Evolutionary conservation across 1,140 invertebrate genomes (phyloP).

Genomic region (Drosophila sulfurigaster): DNA sequence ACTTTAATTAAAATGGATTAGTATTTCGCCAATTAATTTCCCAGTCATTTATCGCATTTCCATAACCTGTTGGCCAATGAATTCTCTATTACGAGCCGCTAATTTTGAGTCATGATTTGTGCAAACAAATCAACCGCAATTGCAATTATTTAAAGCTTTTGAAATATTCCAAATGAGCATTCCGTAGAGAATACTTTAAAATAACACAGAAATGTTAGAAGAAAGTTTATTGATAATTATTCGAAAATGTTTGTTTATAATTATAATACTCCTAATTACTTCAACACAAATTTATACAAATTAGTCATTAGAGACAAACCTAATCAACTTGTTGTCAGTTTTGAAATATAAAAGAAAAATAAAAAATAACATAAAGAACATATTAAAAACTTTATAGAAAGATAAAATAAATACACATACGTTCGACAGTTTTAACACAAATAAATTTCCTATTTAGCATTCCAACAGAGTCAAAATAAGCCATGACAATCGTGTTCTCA

Average conservation of each 20-base stretch:
- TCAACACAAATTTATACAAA: too few relatives aligned
- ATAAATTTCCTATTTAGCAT: not conserved
- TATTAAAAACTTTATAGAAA: not conserved
- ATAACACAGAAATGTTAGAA: not conserved
- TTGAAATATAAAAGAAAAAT: too few relatives aligned
- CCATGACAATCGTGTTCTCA: conserved; percentile 1
- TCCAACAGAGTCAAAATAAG: not conserved
- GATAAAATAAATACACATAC: too few relatives aligned
- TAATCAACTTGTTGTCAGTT: too few relatives aligned
- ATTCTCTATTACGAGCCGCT: not conserved
- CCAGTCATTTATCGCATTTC: conserved; percentile 23
- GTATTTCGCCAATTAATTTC: conserved; percentile 59
- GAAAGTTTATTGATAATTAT: not conserved
- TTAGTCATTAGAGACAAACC: too few relatives aligned
- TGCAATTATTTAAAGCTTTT: not conserved
- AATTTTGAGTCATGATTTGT: not conserved
- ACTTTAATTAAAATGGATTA: conserved; percentile 82
- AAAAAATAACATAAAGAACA: too few relatives aligned
- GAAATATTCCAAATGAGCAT: not conserved
- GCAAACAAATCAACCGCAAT: not conserved
- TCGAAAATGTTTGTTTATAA: not conserved
- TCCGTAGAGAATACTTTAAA: not conserved
- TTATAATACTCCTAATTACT: not conserved
- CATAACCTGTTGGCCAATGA: conserved; percentile 4
- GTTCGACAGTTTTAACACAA: not conserved